phyloP scores from a whole-genome alignment of 2,888 invertebrate species.

The Zele albiditarsus region DNA sequence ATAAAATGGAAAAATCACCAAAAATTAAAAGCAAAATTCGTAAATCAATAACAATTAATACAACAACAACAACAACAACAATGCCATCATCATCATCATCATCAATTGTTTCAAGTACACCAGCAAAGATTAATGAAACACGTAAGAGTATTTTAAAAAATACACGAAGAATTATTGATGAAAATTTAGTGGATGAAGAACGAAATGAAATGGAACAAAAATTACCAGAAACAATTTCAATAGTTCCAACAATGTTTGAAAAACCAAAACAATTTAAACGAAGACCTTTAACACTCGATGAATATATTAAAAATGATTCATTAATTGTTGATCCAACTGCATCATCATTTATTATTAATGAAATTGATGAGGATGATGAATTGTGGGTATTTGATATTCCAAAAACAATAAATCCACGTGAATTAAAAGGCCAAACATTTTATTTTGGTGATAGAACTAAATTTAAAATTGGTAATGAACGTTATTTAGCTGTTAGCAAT shows the following conservation, averaged over 20 bases:
- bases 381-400: constrained; percentile 63
- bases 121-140: constrained; percentile 9
- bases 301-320: constrained; percentile 52
- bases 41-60: constrained; percentile 47
- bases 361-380: constrained; percentile 60
- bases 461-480: constrained; percentile 55
- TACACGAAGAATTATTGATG: constrained; percentile 9
- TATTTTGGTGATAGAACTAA: constrained; percentile 57
- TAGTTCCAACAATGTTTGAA: neutral
- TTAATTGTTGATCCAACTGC: constrained; percentile 45
- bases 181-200: neutral
- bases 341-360: constrained; percentile 53
- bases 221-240: too few species aligned
- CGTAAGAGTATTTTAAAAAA: constrained; percentile 49
- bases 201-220: neutral
- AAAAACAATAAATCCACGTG: constrained; percentile 56
- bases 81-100: too few species aligned
- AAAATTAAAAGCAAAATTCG: constrained; percentile 24
- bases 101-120: constrained; percentile 25
- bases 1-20: constrained; percentile 20
- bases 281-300: constrained; percentile 45
- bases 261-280: neutral
- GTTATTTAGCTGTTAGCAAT: constrained; percentile 52
- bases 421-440: constrained; percentile 55
- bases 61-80: too few species aligned